phyloP scores from a whole-genome alignment of 1,140 invertebrate species.

The Gryon sp. region DNA sequence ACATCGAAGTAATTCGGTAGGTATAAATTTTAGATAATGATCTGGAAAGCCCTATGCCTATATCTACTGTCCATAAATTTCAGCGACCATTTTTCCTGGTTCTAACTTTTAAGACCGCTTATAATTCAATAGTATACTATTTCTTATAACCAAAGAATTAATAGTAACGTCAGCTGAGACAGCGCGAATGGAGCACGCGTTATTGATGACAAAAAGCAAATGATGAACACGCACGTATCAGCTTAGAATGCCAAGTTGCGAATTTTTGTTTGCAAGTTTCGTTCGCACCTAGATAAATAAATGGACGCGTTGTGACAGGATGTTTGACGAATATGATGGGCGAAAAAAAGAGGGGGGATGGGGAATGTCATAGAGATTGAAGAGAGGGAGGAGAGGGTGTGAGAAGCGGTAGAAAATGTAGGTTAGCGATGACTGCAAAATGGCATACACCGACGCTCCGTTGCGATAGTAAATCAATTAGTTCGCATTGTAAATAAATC shows the following conservation, averaged over 20 bases:
- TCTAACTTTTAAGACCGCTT: conserved; percentile 12
- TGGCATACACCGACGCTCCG: conserved; percentile 53
- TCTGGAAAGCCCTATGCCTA: background rate
- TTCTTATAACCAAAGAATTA: conserved; percentile 36
- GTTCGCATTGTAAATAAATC: conserved; percentile 78
- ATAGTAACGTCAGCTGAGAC: conserved; percentile 25
- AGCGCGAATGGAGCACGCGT: conserved; percentile 11
- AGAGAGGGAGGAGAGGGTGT: too few relatives aligned
- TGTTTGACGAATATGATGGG: conserved; percentile 54
- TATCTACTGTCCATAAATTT: background rate
- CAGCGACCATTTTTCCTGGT: background rate
- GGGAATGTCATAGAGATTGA: too few relatives aligned
- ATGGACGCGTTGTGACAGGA: conserved; percentile 42
- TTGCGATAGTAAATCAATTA: conserved; percentile 78
- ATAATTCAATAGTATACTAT: conserved; percentile 20
- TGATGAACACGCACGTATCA: conserved; percentile 55
- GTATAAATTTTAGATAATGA: conserved; percentile 3
- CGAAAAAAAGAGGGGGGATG: too few relatives aligned
- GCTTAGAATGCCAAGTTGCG: conserved; percentile 34
- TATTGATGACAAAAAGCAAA: conserved; percentile 26
- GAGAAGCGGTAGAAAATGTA: conserved; percentile 33
- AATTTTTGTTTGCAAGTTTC: conserved; percentile 38
- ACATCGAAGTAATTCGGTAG: conserved; percentile 4
- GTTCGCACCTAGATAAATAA: conserved; percentile 46
- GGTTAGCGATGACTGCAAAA: conserved; percentile 60